Evolutionary conservation across 2,113 vertebrate species (phyloP).

Genomic region (Coreoperca whiteheadi): DNA sequence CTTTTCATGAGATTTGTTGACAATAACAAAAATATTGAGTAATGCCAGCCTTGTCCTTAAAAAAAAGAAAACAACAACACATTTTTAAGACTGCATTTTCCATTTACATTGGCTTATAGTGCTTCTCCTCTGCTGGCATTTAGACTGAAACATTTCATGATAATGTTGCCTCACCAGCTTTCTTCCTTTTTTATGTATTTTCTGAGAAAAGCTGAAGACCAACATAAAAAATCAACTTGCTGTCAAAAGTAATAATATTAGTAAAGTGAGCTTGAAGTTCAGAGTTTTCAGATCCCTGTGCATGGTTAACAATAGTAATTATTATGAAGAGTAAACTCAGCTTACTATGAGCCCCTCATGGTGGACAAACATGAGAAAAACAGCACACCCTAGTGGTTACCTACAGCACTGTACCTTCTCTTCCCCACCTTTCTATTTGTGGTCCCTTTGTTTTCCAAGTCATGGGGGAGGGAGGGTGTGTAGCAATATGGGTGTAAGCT

Average conservation of each 20-base stretch:
- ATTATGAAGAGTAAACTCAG: neutral
- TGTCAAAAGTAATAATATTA: slow-evolving; percentile 39
- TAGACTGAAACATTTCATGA: slow-evolving; percentile 27
- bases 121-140: neutral
- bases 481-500: slow-evolving; percentile 50
- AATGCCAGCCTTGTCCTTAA: neutral
- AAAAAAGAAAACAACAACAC: neutral
- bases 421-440: slow-evolving; percentile 14
- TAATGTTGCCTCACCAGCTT: neutral
- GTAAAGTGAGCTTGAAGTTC: slow-evolving; percentile 12
- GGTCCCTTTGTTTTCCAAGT: slow-evolving; percentile 42
- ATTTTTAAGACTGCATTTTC: neutral
- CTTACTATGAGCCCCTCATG: slow-evolving; percentile 1
- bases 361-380: too few species aligned
- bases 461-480: slow-evolving; percentile 5
- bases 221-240: slow-evolving; percentile 50
- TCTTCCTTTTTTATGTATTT: slow-evolving; percentile 10
- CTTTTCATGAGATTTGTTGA: slow-evolving; percentile 5
- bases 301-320: neutral
- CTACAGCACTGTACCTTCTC: slow-evolving; percentile 34
- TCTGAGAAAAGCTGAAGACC: slow-evolving; percentile 28
- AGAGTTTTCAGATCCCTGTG: neutral
- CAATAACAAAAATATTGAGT: neutral
- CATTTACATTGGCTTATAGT: neutral
- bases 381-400: slow-evolving; percentile 64